Evolutionary conservation across 2,113 vertebrate species (phyloP).

Genomic region (Phaethornis superciliosus): DNA sequence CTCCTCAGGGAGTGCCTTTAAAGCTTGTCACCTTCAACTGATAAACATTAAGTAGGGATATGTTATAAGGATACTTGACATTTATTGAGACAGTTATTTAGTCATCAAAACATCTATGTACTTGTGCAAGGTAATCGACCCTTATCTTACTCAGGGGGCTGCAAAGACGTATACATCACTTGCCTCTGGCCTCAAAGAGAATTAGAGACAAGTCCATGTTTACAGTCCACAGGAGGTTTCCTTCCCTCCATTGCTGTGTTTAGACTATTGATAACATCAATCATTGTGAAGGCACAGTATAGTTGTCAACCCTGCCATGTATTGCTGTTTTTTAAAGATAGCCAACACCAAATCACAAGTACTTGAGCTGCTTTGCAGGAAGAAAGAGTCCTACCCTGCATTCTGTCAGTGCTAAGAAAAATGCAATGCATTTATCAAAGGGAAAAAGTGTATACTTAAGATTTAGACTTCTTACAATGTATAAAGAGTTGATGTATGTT

Average conservation of each 20-base stretch:
- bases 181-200: constrained; percentile 6
- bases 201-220: constrained; percentile 49
- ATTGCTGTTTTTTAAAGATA: neutral
- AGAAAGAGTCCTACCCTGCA: neutral
- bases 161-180: neutral
- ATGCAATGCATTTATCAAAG: constrained; percentile 14
- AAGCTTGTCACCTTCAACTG: constrained; percentile 1
- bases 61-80: constrained; percentile 21
- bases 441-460: constrained; percentile 5
- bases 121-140: constrained; percentile 3
- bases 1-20: neutral
- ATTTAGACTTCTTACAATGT: constrained; percentile 25
- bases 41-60: neutral
- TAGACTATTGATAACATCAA: constrained; percentile 47
- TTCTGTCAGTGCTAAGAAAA: constrained; percentile 34
- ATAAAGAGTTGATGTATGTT: constrained; percentile 58
- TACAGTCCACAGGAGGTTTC: constrained; percentile 36
- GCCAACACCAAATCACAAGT: neutral
- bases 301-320: neutral
- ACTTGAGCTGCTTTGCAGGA: neutral
- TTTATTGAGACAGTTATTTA: constrained; percentile 45
- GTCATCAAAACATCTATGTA: neutral
- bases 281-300: constrained; percentile 24
- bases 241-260: constrained; percentile 26
- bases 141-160: constrained; percentile 3